Evolutionary conservation across 2,113 vertebrate genomes (phyloP).

Genomic region (Grallaria varia): DNA sequence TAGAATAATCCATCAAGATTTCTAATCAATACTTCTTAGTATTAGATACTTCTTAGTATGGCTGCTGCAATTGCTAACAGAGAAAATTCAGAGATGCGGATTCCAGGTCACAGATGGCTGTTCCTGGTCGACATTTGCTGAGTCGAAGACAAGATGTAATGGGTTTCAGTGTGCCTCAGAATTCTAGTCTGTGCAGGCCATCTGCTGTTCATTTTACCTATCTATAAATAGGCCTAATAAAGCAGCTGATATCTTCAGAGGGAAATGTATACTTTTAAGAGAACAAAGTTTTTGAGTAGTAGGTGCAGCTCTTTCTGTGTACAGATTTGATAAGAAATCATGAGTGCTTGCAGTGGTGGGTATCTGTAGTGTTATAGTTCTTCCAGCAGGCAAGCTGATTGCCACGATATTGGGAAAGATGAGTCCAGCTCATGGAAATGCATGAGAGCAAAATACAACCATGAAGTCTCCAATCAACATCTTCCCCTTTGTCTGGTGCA

Average conservation of each 20-base stretch:
- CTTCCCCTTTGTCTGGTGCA: background rate
- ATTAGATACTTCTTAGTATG: no score
- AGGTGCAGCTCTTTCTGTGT: background rate
- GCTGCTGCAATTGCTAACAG: background rate
- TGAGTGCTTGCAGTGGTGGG: background rate
- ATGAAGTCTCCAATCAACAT: background rate
- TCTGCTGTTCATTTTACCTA: conserved; percentile 38
- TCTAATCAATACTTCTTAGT: background rate
- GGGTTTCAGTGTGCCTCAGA: background rate
- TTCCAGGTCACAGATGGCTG: background rate
- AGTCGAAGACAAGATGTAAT: background rate
- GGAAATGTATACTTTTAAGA: background rate
- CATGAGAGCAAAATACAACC: background rate
- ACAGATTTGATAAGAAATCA: background rate
- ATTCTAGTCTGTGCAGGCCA: background rate
- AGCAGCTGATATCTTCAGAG: background rate
- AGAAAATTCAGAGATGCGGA: background rate
- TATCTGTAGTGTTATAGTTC: background rate
- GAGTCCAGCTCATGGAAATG: background rate
- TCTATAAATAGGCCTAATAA: conserved; percentile 49
- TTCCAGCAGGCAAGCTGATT: background rate
- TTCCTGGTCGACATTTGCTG: background rate
- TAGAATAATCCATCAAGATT: background rate
- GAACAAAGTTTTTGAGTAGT: background rate
- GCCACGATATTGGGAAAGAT: background rate